phyloP scores from a whole-genome alignment of 1,140 invertebrate species.

The Lethocerus indicus region DNA sequence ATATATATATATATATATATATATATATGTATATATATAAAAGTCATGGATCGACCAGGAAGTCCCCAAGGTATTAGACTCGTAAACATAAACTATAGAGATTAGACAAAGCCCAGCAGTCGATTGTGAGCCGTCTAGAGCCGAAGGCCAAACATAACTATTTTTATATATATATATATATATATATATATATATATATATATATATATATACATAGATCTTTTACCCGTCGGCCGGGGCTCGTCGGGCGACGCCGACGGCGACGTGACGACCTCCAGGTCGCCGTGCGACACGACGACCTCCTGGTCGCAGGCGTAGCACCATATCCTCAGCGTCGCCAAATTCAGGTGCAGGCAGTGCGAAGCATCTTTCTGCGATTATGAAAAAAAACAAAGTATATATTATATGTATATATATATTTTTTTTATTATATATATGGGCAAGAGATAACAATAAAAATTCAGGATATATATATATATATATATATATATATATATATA shows the following conservation, averaged over 20 bases:
- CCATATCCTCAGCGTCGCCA: constrained; percentile 65
- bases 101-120: neutral
- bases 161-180: constrained; percentile 1
- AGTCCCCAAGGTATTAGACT: neutral
- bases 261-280: constrained; percentile 10
- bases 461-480: too few species aligned
- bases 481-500: too few species aligned
- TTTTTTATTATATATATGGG: neutral
- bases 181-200: constrained; percentile 5
- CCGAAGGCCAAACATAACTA: neutral
- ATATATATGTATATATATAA: neutral
- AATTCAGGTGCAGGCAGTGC: constrained; percentile 69
- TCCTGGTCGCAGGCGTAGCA: constrained; percentile 66
- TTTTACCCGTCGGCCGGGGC: neutral
- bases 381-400: too few species aligned
- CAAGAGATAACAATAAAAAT: too few species aligned
- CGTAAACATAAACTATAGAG: too few species aligned
- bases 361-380: constrained; percentile 37
- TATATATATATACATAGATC: neutral
- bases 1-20: neutral
- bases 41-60: neutral
- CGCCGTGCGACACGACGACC: constrained; percentile 16
- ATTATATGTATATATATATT: neutral
- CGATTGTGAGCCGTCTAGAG: neutral
- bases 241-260: constrained; percentile 6